These are phyloP conservation scores for Pipistrellus nathusii DNA, from an alignment of 2,797 vertebrate species.

Conservation along the genomic window DNA sequence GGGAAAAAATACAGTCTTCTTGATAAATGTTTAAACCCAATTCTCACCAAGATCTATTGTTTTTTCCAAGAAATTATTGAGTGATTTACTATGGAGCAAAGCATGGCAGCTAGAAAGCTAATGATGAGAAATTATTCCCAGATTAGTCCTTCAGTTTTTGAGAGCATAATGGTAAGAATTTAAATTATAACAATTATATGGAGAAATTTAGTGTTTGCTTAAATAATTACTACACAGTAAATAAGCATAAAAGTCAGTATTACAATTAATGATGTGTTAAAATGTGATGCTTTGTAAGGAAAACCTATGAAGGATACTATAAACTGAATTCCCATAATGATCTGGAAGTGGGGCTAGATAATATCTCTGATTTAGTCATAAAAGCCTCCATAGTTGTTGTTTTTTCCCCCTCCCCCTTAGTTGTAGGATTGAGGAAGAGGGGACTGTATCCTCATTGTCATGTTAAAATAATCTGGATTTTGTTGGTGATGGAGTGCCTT, in stretches of 20 bases:
- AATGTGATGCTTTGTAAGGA: background rate
- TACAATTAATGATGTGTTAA: background rate
- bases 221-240: constrained; percentile 47
- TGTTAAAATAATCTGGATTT: background rate
- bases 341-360: background rate
- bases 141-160: constrained; percentile 31
- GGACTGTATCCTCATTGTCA: background rate
- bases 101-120: constrained; percentile 8
- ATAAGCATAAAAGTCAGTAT: background rate
- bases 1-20: background rate
- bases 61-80: constrained; percentile 11
- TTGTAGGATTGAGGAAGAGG: background rate
- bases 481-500: background rate
- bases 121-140: constrained; percentile 43
- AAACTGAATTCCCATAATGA: background rate
- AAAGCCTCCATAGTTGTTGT: background rate
- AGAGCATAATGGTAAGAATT: constrained; percentile 39
- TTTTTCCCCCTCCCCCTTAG: background rate
- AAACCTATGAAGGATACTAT: background rate
- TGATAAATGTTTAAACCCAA: background rate
- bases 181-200: constrained; percentile 47
- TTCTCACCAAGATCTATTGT: constrained; percentile 30
- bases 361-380: background rate
- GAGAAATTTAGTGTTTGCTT: constrained; percentile 56
- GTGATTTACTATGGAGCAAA: background rate